Conservation (phyloP, 2,888 invertebrate genomes). For the Drosophila merina region DNA sequence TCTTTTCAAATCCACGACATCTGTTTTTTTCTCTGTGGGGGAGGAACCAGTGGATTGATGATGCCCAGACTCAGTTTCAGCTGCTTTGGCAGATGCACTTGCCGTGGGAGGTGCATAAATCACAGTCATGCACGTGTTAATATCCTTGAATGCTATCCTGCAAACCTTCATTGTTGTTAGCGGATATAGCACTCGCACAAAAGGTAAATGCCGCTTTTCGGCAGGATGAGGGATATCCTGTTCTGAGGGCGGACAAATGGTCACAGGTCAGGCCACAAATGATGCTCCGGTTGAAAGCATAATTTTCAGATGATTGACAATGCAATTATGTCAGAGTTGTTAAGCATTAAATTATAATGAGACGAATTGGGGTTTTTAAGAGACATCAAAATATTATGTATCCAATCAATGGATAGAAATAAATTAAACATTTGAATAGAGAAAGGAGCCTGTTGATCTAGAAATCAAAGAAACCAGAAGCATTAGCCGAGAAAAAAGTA, state of each 20-base stretch:
- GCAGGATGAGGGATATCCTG: constrained; percentile 2
- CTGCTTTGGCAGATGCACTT: constrained; percentile 9
- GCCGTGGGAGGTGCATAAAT: constrained; percentile 65
- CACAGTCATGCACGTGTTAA: constrained; percentile 56
- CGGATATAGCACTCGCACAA: constrained; percentile 27
- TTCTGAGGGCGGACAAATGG: constrained; percentile 28
- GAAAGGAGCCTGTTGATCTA: too few relatives aligned
- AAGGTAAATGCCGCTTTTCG: constrained; percentile 11
- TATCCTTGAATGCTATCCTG: constrained; percentile 29
- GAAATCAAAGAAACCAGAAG: too few relatives aligned
- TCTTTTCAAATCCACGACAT: neutral
- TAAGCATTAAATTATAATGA: neutral
- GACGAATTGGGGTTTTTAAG: neutral
- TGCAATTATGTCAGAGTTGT: constrained; percentile 18
- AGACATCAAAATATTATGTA: neutral
- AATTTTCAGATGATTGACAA: constrained; percentile 29
- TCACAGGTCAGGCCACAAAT: constrained; percentile 29
- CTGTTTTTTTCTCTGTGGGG: neutral
- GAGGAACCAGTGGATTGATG: constrained; percentile 44
- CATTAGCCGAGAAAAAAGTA: too few relatives aligned
- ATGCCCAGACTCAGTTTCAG: constrained; percentile 47
- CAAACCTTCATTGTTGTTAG: constrained; percentile 31
- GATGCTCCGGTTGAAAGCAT: constrained; percentile 15
- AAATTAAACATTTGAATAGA: too few relatives aligned
- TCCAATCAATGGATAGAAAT: neutral